Evolutionary conservation across 2,113 vertebrate species (phyloP).

Genomic region (Cyphomyrus discorhynchus): DNA sequence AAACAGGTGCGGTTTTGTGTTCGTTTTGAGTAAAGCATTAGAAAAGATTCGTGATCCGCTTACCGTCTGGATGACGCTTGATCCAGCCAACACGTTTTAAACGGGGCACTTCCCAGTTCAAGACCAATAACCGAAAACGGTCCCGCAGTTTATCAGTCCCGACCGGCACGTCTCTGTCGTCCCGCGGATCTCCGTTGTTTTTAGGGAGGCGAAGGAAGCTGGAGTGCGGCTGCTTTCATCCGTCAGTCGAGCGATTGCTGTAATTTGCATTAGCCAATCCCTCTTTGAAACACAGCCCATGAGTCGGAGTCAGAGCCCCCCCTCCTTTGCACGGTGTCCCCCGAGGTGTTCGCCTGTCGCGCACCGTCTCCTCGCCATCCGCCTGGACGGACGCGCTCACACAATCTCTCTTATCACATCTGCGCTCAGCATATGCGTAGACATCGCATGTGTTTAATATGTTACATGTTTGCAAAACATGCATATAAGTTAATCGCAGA

Average conservation of each 20-base stretch:
- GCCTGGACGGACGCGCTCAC: neutral
- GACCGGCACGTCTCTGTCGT: constrained; percentile 62
- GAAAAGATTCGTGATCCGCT: constrained; percentile 24
- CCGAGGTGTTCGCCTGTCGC: constrained; percentile 4
- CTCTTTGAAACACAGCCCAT: constrained; percentile 71
- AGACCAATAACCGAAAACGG: neutral
- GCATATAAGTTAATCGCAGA: neutral
- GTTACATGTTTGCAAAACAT: neutral
- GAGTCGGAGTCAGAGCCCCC: constrained; percentile 40
- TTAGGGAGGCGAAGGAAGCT: constrained; percentile 36
- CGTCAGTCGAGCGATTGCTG: constrained; percentile 51
- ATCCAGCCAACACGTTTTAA: neutral
- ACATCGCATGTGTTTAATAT: neutral
- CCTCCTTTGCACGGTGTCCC: neutral
- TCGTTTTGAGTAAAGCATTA: neutral
- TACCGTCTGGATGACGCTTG: constrained; percentile 28
- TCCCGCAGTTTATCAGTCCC: neutral
- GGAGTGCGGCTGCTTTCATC: constrained; percentile 62
- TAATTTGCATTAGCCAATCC: constrained; percentile 61
- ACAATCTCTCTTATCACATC: neutral
- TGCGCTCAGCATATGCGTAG: neutral
- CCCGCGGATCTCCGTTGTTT: constrained; percentile 41
- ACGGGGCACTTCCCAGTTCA: neutral
- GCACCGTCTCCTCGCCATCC: neutral
- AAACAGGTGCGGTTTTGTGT: neutral